Conservation (phyloP, 92 coral and sea anemone genomes). For the Palythoa grandis region DNA sequence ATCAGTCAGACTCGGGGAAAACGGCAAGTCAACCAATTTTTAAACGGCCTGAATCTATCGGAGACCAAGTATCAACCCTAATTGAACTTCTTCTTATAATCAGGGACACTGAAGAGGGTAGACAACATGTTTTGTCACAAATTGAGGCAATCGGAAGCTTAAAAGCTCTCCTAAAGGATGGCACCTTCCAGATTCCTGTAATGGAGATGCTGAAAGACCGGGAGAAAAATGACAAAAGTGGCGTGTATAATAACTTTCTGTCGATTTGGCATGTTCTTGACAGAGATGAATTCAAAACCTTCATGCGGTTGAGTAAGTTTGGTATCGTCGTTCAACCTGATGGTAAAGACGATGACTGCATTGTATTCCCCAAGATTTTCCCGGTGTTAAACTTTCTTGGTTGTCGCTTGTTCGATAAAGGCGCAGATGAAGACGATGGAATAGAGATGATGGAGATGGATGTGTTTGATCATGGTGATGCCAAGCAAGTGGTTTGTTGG, state of each 20-base stretch:
- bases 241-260: conserved; percentile 54
- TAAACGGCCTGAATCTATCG: conserved; percentile 46
- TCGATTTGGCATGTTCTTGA: conserved; percentile 57
- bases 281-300: conserved; percentile 54
- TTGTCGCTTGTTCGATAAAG: background rate
- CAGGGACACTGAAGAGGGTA: conserved; percentile 50
- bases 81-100: conserved; percentile 55
- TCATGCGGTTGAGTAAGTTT: conserved; percentile 51
- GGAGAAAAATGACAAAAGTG: conserved; percentile 14
- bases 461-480: conserved; percentile 54
- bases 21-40: conserved; percentile 32
- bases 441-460: conserved; percentile 63
- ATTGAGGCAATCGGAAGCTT: conserved; percentile 52
- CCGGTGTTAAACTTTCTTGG: background rate
- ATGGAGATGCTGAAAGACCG: background rate
- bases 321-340: conserved; percentile 56
- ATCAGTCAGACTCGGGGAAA: background rate
- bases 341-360: conserved; percentile 56
- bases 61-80: conserved; percentile 44
- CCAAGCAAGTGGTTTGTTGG: conserved; percentile 71
- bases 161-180: conserved; percentile 50
- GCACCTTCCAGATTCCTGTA: conserved; percentile 35
- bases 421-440: background rate
- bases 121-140: conserved; percentile 41
- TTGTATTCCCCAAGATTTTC: conserved; percentile 52